Base-by-base conservation (phyloP, 30 jellyfish, hydroid and myxozoan genomes). In the Mastigias papua region DNA sequence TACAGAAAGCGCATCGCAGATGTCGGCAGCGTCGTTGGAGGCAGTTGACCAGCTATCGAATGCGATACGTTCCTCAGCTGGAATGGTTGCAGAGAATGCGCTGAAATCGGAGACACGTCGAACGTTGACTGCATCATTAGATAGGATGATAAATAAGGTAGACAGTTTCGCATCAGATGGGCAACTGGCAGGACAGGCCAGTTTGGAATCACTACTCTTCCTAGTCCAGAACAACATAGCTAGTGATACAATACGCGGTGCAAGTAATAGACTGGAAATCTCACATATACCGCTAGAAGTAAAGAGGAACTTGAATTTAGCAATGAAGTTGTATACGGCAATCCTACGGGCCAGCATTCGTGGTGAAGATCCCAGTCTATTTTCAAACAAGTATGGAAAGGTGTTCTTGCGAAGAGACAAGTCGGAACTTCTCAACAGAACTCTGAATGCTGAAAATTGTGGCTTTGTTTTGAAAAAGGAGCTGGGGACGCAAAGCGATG, bases 11-110 rank as follows among this genome's bases (percentile, higher is more conserved):
- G 80, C 97, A 1, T 71, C 98, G 66, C 48, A 67, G 15, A 75
- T 87, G 86, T 29, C 66, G 0, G 87, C 90, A 15, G 50, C 95
- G 28, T 76, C 98, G 1, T 46, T 92, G 73, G 97, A 92, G 63
- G 57, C 86, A 35, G 80, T 92, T 23, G 86, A 79, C 19, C 98
- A 92, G 69, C 74, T 87, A 8, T 72, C 95, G 31, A 22, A 68
- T 31, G 69, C 97, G 26, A 28, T 87, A 58, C 70, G 68, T 26
- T 7, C 82, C 5, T 58, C 92, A 20, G 62, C 73, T 48, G 60
- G 32, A 28, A 66, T 78, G 9, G 92, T 88, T 23, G 35, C 42
- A 0, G 96, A 65, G n/a, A 20, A 23, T 29, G 81, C 81, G 13
- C 65, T 92, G 7, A 57, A 61, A 16, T 16, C 58, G 3, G 48